Conservation (phyloP, 2,797 vertebrate species). For the Somateria mollissima region DNA sequence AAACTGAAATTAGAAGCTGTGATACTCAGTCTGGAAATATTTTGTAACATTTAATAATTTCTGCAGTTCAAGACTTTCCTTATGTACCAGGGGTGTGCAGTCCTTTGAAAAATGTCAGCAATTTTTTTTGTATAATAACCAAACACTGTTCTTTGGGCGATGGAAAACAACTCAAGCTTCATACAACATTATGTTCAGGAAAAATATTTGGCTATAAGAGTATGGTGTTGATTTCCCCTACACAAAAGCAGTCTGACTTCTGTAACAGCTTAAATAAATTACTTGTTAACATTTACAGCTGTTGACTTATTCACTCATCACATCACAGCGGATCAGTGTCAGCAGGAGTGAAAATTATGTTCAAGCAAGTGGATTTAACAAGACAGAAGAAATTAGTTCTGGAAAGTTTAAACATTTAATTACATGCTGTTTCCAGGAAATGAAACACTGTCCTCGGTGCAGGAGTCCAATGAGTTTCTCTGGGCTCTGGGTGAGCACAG, state of each 20-base stretch:
- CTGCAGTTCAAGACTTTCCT: not conserved
- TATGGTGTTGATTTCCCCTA: not conserved
- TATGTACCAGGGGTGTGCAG: not conserved
- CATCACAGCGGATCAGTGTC: conserved; percentile 62
- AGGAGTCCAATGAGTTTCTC: not conserved
- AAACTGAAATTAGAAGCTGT: not conserved
- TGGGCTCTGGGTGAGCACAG: not conserved
- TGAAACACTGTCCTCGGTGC: accelerated
- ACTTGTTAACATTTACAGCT: conserved; percentile 71
- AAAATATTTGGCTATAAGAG: conserved; percentile 4
- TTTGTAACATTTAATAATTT: not conserved
- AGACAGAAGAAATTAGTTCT: conserved; percentile 66
- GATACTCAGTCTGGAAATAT: not conserved
- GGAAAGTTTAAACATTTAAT: conserved; percentile 40
- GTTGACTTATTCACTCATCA: conserved; percentile 67
- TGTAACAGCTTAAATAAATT: conserved; percentile 44
- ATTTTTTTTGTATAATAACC: not conserved
- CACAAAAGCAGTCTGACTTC: not conserved
- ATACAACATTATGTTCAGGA: not conserved
- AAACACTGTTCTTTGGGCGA: not conserved
- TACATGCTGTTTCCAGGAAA: not conserved
- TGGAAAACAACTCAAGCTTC: conserved; percentile 21
- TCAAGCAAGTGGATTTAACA: conserved; percentile 58
- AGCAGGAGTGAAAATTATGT: conserved; percentile 66
- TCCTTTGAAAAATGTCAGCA: not conserved